Conservation (phyloP, 2,797 vertebrate species). For the Syndactyla subalaris region DNA sequence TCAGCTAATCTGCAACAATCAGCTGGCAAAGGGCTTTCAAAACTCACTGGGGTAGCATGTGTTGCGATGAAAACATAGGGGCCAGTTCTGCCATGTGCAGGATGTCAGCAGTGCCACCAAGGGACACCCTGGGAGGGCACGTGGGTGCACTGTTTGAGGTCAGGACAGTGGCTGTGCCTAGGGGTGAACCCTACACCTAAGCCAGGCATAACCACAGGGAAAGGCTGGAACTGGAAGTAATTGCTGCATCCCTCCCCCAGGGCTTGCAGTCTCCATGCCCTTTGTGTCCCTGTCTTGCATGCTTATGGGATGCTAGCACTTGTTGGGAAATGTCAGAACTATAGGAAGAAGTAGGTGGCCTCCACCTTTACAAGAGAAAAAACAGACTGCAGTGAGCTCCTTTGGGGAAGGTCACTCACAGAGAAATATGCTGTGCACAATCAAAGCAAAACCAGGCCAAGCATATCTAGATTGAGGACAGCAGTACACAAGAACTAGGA, state of each 20-base stretch:
- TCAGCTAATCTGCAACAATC: neutral
- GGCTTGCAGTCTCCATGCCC: neutral
- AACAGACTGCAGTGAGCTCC: neutral
- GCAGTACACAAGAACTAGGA: neutral
- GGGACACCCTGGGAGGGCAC: accelerated
- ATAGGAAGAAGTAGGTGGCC: neutral
- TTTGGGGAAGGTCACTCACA: neutral
- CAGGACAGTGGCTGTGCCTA: accelerated
- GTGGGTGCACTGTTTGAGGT: accelerated
- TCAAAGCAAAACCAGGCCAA: neutral
- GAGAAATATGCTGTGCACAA: neutral
- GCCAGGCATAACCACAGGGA: neutral
- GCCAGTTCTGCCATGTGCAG: neutral
- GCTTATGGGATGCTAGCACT: neutral
- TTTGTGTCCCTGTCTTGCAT: accelerated
- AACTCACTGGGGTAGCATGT: neutral
- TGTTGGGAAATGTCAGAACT: neutral
- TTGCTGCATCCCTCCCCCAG: neutral
- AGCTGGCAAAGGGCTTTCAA: neutral
- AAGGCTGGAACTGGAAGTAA: neutral
- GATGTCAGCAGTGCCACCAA: accelerated
- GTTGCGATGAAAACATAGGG: neutral
- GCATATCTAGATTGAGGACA: neutral
- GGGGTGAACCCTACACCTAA: neutral
- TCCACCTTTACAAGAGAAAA: neutral